Evolutionary conservation across 2,888 invertebrate species (phyloP).

Genomic region (Napeogenes sylphis): DNA sequence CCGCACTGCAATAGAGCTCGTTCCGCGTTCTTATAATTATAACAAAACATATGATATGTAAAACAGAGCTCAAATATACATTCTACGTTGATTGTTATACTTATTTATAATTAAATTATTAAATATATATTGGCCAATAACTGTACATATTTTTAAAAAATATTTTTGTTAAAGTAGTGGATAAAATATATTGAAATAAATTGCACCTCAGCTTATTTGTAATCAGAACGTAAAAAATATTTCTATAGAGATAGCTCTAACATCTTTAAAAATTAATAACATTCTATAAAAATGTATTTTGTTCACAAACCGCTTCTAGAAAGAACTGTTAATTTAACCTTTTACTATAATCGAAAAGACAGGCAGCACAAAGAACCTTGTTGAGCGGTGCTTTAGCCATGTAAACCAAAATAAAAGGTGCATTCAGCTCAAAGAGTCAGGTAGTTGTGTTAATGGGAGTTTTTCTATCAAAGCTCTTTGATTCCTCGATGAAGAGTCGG

Average conservation of each 20-base stretch:
- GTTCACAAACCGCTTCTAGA: background rate
- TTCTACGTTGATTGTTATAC: too few species aligned
- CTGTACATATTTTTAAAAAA: too few species aligned
- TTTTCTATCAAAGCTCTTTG: constrained; percentile 27
- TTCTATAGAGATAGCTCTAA: too few species aligned
- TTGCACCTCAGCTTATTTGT: too few species aligned
- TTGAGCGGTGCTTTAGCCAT: constrained; percentile 24
- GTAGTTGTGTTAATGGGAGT: constrained; percentile 25
- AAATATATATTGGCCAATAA: too few species aligned
- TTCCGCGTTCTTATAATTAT: constrained; percentile 17
- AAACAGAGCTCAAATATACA: background rate
- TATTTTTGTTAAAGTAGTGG: too few species aligned
- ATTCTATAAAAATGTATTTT: background rate
- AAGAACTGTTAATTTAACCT: constrained; percentile 3
- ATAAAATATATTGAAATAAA: too few species aligned
- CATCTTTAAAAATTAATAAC: too few species aligned
- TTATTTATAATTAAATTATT: too few species aligned
- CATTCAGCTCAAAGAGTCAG: constrained; percentile 29
- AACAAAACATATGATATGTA: constrained; percentile 13
- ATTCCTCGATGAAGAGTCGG: constrained; percentile 2
- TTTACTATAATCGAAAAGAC: constrained; percentile 16
- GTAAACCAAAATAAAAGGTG: constrained; percentile 32
- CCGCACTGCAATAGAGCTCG: constrained; percentile 37
- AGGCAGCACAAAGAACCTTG: constrained; percentile 26
- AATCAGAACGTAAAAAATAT: too few species aligned